Percentiles rank a stretch among this genome's conserved stretches.
These are phyloP conservation scores for Fundulus diaphanus DNA, from an alignment of 2,797 vertebrate species.

Conservation along the genomic window DNA sequence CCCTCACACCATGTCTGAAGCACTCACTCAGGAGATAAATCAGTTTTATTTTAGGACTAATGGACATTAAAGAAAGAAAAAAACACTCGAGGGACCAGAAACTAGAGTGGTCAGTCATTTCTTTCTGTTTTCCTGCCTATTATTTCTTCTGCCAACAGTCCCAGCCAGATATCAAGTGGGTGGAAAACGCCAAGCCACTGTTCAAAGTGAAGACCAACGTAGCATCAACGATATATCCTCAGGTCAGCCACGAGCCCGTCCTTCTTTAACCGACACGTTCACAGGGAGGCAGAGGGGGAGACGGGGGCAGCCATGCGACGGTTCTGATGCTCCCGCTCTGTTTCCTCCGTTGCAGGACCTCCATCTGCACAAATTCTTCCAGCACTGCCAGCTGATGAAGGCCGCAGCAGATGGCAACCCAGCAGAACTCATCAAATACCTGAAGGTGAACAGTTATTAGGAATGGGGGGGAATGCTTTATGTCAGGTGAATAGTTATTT, in stretches of 20 bases:
- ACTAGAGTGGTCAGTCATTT: background rate
- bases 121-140: background rate
- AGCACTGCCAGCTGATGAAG: conserved; percentile 90
- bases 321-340: conserved; percentile 5
- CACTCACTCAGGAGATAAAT: background rate
- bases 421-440: conserved; percentile 92
- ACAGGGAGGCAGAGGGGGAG: background rate
- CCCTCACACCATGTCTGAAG: background rate
- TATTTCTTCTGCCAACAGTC: conserved; percentile 59
- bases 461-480: background rate
- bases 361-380: conserved; percentile 96
- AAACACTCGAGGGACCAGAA: background rate
- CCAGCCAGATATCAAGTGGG: conserved; percentile 90
- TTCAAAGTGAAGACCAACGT: conserved; percentile 91
- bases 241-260: conserved; percentile 76
- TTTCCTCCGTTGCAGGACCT: conserved; percentile 83
- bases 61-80: too few relatives aligned
- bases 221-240: conserved; percentile 93
- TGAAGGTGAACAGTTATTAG: conserved; percentile 84
- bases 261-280: background rate
- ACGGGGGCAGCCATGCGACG: background rate
- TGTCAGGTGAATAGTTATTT: background rate
- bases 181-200: conserved; percentile 92
- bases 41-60: background rate
- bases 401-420: conserved; percentile 85